Base-by-base conservation (phyloP, 1,140 invertebrate species). In the Sitophilus oryzae region DNA sequence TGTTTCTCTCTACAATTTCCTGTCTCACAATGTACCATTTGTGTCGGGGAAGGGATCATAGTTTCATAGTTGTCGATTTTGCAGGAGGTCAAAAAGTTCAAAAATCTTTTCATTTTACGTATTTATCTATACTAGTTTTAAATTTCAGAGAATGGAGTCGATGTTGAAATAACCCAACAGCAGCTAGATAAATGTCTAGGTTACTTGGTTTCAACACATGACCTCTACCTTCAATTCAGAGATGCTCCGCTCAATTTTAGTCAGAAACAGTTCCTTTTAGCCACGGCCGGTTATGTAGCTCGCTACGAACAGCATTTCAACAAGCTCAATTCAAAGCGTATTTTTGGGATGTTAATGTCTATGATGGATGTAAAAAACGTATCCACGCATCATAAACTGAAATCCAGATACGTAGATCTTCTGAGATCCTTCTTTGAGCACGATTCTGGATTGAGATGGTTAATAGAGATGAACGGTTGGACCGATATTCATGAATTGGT, bases 81-180 rank as follows among this genome's bases (percentile, higher is more conserved):
- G n/a, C n/a, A n/a, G n/a, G n/a, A n/a, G n/a, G n/a, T n/a, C n/a
- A n/a, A n/a, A n/a, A n/a, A n/a, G n/a, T n/a, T n/a, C n/a, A n/a
- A n/a, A n/a, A n/a, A n/a, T n/a, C n/a, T n/a, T n/a, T n/a, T n/a
- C n/a, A n/a, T n/a, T n/a, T n/a, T n/a, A n/a, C n/a, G n/a, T n/a
- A n/a, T n/a, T n/a, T n/a, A n/a, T n/a, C n/a, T n/a, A n/a, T n/a
- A n/a, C n/a, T n/a, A n/a, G n/a, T 30, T 11, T 30, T 30, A 30
- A 6, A 22, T 43, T 49, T 20, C 20, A 56, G 53, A 49, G 44
- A 56, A 56, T 25, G 53, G 53, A 20, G 35, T 56, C 8, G 53
- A 56, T 18, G 41, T 56, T 19, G 53, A 56, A 40, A 45, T 56
- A 3, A 56, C 53, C 1, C 37, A 49, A 36, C 36, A 42, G 10